Percentiles rank a stretch among this genome's conserved stretches.
These are phyloP conservation scores for Lepidotrigona ventralis DNA, from an alignment of 1,140 invertebrate genomes.

Conservation along the genomic window DNA sequence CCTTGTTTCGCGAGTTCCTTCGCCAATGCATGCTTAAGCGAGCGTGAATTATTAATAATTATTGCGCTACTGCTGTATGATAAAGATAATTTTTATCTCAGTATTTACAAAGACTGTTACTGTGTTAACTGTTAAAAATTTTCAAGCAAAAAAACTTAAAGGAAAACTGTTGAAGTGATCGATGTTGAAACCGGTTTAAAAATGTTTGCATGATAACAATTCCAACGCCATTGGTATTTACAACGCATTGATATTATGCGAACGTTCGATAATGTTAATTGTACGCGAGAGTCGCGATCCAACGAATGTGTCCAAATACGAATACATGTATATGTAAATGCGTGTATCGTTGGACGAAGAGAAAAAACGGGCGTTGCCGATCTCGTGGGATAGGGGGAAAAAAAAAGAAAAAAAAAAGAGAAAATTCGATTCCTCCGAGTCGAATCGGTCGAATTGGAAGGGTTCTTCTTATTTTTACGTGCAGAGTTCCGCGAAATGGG, in stretches of 20 bases:
- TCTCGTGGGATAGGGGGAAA: not conserved
- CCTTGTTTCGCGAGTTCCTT: not conserved
- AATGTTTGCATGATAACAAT: not conserved
- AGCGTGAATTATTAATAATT: not conserved
- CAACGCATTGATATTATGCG: no score
- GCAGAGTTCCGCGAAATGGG: not conserved
- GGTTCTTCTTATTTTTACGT: slow-evolving; percentile 12
- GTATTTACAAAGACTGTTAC: not conserved
- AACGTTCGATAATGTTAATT: not conserved
- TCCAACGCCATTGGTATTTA: not conserved
- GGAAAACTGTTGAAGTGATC: not conserved
- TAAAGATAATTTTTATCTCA: not conserved
- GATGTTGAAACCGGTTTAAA: not conserved
- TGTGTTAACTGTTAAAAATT: not conserved
- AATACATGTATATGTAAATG: no score
- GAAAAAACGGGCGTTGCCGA: not conserved
- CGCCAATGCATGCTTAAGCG: not conserved
- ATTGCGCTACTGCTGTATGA: not conserved
- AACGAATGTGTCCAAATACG: not conserved
- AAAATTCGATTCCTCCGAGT: slow-evolving; percentile 26
- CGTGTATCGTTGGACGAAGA: no score
- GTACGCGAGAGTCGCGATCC: no score
- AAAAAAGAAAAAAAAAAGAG: not conserved
- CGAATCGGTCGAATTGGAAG: no score
- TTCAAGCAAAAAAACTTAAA: not conserved